phyloP scores from a whole-genome alignment of 64 coral and sea anemone species.

The Anthopleura sola region DNA sequence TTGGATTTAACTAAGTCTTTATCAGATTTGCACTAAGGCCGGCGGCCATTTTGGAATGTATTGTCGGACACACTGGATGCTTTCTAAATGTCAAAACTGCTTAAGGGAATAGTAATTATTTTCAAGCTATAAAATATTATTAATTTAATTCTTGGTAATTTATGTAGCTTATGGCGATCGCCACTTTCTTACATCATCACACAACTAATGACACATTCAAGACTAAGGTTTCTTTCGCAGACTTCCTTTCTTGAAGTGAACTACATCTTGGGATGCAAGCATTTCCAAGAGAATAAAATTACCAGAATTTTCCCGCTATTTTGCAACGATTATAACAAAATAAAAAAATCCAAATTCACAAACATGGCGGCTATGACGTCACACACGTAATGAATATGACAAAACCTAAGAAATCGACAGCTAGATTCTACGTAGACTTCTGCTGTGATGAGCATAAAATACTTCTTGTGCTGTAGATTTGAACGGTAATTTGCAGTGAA shows the following conservation, averaged over 20 bases:
- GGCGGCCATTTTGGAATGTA: neutral
- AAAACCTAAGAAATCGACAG: neutral
- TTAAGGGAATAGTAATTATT: too few relatives aligned
- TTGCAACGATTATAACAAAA: neutral
- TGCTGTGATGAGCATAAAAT: neutral
- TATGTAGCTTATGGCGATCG: neutral
- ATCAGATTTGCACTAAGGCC: too few relatives aligned
- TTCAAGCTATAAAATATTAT: too few relatives aligned
- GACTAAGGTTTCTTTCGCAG: neutral
- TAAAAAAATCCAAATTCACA: too few relatives aligned
- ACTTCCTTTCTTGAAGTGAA: neutral
- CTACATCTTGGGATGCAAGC: neutral
- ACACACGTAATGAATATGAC: neutral
- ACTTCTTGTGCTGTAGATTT: neutral
- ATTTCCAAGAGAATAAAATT: neutral
- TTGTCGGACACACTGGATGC: neutral
- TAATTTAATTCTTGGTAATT: too few relatives aligned
- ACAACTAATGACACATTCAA: neutral
- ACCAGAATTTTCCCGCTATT: neutral
- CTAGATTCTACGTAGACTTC: conserved; percentile 2
- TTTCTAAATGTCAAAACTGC: too few relatives aligned
- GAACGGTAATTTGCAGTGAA: neutral
- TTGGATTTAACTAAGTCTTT: neutral
- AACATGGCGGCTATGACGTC: neutral
- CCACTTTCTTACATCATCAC: neutral